Conservation (phyloP, 2,888 invertebrate species). For the Antheraea yamamai region DNA sequence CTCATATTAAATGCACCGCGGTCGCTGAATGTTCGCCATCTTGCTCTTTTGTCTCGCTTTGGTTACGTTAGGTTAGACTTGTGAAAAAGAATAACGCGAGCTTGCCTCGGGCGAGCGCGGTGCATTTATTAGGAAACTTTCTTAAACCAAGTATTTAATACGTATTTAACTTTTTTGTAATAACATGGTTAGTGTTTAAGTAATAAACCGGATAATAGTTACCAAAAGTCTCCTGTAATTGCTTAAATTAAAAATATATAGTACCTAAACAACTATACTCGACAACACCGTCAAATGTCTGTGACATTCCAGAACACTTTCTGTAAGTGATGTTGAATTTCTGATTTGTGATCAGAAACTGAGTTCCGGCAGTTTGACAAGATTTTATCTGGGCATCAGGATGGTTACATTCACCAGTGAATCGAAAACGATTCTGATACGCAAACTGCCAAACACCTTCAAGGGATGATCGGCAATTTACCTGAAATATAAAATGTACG, state of each 20-base stretch:
- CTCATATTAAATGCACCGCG: too few relatives aligned
- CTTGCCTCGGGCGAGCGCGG: too few relatives aligned
- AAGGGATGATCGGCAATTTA: conserved; percentile 94
- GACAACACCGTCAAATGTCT: conserved; percentile 94
- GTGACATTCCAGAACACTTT: conserved; percentile 93
- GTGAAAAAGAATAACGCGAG: too few relatives aligned
- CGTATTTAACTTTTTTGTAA: too few relatives aligned
- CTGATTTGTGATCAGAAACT: conserved; percentile 97
- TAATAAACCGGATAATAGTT: too few relatives aligned
- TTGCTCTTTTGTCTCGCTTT: too few relatives aligned
- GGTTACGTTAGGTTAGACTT: too few relatives aligned
- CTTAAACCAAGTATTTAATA: too few relatives aligned
- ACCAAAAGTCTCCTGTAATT: neutral
- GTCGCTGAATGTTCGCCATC: too few relatives aligned
- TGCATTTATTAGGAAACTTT: too few relatives aligned
- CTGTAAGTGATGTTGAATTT: conserved; percentile 97
- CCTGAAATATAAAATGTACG: conserved; percentile 50
- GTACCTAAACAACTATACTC: conserved; percentile 93
- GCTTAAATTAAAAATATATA: neutral
- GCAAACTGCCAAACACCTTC: conserved; percentile 99
- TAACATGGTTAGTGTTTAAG: too few relatives aligned
- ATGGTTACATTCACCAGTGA: conserved; percentile 95
- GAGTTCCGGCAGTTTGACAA: conserved; percentile 97
- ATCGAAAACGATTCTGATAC: conserved; percentile 93
- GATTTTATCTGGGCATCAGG: conserved; percentile 95